phyloP scores from a whole-genome alignment of 2,888 invertebrate species.

The Papilio protenor region DNA sequence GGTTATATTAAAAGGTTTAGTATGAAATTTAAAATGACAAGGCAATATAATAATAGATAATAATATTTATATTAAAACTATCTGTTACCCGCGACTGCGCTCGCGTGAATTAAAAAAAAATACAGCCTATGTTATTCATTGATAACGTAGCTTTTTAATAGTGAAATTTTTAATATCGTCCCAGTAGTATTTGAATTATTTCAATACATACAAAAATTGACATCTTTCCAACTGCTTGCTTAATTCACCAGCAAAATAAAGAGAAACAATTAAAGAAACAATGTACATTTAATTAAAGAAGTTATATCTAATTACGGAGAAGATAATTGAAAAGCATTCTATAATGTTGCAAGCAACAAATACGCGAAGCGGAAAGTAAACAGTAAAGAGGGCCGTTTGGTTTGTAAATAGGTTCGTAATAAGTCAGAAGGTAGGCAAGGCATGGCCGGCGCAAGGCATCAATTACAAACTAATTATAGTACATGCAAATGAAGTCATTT shows the following conservation, averaged over 20 bases:
- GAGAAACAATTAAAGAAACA: not conserved
- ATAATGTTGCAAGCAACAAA: constrained; percentile 46
- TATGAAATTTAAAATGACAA: not conserved
- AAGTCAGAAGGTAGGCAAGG: constrained; percentile 47
- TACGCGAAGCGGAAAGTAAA: constrained; percentile 63
- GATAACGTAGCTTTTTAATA: too few species aligned
- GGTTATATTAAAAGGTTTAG: not conserved
- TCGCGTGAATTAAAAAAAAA: too few species aligned
- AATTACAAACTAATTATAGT: constrained; percentile 74
- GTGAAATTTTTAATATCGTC: too few species aligned
- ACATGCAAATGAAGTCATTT: constrained; percentile 76
- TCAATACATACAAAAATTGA: too few species aligned
- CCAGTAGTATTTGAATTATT: too few species aligned
- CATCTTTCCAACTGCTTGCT: not conserved
- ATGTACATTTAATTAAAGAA: constrained; percentile 6
- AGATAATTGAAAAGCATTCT: constrained; percentile 30
- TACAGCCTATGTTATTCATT: too few species aligned
- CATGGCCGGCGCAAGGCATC: constrained; percentile 51
- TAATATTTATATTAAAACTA: not conserved
- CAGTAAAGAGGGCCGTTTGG: constrained; percentile 52
- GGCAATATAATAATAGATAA: not conserved
- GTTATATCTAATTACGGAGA: constrained; percentile 7
- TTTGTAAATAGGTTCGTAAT: constrained; percentile 52
- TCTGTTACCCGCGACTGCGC: too few species aligned
- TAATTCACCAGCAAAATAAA: not conserved